phyloP scores from a whole-genome alignment of 2,888 invertebrate species.

The Coremacera marginata region DNA sequence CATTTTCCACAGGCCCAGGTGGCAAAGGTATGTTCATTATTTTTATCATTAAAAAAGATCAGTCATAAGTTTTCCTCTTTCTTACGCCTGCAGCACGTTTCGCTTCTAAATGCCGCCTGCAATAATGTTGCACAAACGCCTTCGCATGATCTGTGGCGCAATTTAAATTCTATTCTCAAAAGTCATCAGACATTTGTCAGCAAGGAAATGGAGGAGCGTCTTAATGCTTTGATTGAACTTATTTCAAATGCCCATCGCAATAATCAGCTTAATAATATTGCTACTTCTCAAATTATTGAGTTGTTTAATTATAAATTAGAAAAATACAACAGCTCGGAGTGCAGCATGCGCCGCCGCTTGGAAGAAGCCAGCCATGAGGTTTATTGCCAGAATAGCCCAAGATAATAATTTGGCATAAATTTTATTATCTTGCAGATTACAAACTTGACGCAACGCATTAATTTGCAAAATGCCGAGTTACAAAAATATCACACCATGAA shows the following conservation, averaged over 20 bases:
- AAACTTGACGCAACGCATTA: slow-evolving; percentile 60
- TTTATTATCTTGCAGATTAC: slow-evolving; percentile 53
- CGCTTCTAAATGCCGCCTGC: slow-evolving; percentile 49
- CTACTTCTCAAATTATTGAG: slow-evolving; percentile 66
- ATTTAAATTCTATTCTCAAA: slow-evolving; percentile 62
- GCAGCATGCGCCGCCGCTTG: slow-evolving; percentile 59
- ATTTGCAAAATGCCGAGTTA: slow-evolving; percentile 64
- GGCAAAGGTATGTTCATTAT: slow-evolving; percentile 56
- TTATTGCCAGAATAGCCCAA: not conserved
- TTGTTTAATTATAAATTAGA: slow-evolving; percentile 66
- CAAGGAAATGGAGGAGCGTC: slow-evolving; percentile 62
- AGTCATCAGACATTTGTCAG: slow-evolving; percentile 61
- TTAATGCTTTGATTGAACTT: slow-evolving; percentile 60
- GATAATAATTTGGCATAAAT: not conserved
- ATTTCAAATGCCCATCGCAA: slow-evolving; percentile 58
- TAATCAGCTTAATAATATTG: slow-evolving; percentile 62
- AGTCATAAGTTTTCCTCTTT: not conserved
- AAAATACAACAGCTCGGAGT: slow-evolving; percentile 57
- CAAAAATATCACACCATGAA: slow-evolving; percentile 64
- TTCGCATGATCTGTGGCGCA: slow-evolving; percentile 61
- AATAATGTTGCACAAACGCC: slow-evolving; percentile 42
- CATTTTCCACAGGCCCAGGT: slow-evolving; percentile 63
- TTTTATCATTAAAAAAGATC: not conserved
- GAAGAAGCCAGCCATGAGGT: slow-evolving; percentile 63
- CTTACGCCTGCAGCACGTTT: slow-evolving; percentile 53